These are phyloP conservation scores for Zaprionus gabonicus DNA, from an alignment of 1,140 invertebrate genomes.

Conservation along the genomic window DNA sequence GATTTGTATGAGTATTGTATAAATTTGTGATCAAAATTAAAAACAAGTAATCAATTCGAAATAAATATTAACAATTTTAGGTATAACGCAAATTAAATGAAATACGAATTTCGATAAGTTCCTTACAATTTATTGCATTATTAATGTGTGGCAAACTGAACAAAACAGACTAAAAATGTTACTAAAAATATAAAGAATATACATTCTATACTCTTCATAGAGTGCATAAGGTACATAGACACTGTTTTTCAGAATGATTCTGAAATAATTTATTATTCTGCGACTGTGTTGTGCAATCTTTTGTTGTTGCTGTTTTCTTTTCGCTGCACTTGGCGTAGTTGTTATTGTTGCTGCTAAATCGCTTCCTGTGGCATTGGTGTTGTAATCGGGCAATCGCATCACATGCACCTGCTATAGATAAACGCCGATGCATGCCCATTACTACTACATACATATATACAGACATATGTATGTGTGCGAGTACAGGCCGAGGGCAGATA, in stretches of 20 bases:
- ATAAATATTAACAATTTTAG: too few species aligned
- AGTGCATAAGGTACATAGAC: too few species aligned
- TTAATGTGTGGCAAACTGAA: too few species aligned
- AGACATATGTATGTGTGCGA: background rate
- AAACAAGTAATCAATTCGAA: too few species aligned
- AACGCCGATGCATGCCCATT: constrained; percentile 4
- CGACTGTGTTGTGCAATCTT: background rate
- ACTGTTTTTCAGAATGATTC: background rate
- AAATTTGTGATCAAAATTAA: too few species aligned
- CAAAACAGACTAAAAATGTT: too few species aligned
- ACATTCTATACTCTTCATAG: too few species aligned
- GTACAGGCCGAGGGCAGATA: constrained; percentile 1
- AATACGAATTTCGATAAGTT: too few species aligned
- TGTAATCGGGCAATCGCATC: constrained; percentile 69
- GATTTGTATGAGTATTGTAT: too few species aligned
- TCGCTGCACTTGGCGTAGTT: constrained; percentile 17
- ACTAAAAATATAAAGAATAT: too few species aligned
- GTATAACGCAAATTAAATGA: too few species aligned
- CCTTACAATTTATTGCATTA: too few species aligned
- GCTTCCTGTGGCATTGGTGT: constrained; percentile 47
- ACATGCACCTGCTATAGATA: constrained; percentile 65
- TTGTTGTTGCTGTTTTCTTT: constrained; percentile 1
- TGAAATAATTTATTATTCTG: background rate
- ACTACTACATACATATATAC: background rate
- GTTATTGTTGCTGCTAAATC: constrained; percentile 5